phyloP scores from a whole-genome alignment of 2,888 invertebrate genomes.

The Ctena decussata region DNA sequence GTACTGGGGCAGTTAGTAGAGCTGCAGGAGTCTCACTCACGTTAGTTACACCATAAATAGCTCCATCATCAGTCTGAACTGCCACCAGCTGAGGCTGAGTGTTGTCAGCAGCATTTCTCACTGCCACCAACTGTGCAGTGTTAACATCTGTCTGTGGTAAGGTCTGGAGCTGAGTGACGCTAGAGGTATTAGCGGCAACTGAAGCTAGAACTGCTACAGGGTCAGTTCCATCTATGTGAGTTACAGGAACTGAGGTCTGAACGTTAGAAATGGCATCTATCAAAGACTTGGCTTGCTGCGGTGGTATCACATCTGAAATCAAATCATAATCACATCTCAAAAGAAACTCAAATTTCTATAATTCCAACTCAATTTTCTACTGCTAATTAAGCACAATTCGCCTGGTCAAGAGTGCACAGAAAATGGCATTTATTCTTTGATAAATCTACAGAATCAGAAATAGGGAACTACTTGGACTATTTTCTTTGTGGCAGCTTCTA shows the following conservation, averaged over 20 bases:
- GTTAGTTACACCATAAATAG: neutral
- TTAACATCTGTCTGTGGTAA: conserved; percentile 26
- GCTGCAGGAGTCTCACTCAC: neutral
- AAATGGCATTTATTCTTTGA: too few species aligned
- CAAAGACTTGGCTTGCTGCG: neutral
- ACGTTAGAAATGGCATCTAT: neutral
- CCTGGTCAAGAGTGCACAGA: too few species aligned
- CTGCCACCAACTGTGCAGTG: conserved; percentile 76
- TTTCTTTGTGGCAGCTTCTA: too few species aligned
- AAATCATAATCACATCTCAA: too few species aligned
- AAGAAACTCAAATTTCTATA: too few species aligned
- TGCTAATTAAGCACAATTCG: too few species aligned
- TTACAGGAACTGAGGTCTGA: neutral
- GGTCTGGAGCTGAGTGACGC: conserved; percentile 59
- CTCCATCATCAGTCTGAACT: conserved; percentile 68
- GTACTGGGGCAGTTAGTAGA: neutral
- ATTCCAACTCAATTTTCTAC: too few species aligned
- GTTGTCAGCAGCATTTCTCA: conserved; percentile 77
- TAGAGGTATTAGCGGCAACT: conserved; percentile 70
- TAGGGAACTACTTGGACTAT: too few species aligned
- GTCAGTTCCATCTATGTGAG: conserved; percentile 60
- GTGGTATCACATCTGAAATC: conserved; percentile 18
- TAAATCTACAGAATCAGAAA: too few species aligned
- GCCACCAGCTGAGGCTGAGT: conserved; percentile 81
- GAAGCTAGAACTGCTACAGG: conserved; percentile 75